Conservation (phyloP, 2,888 invertebrate genomes). For the Oegoconia quadripuncta region DNA sequence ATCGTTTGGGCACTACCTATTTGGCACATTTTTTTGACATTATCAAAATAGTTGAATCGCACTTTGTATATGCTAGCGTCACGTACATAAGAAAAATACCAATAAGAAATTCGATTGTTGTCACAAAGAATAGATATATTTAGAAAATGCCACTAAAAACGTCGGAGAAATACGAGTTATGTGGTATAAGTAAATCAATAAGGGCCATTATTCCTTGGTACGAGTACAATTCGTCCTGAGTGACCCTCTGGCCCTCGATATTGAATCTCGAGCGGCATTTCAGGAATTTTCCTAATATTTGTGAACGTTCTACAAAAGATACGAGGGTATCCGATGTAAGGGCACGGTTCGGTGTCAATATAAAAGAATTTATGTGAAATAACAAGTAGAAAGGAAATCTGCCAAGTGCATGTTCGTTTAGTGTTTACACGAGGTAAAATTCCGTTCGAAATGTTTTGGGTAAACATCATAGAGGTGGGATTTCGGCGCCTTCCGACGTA, state of each 20-base stretch:
- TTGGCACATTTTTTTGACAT: no score
- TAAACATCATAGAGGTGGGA: not conserved
- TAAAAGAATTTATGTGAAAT: conserved; percentile 54
- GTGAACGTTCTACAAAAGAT: conserved; percentile 52
- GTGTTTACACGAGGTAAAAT: not conserved
- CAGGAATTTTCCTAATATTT: conserved; percentile 52
- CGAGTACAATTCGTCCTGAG: conserved; percentile 30
- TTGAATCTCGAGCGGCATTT: conserved; percentile 44
- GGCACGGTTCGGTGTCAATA: conserved; percentile 49
- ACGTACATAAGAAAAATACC: not conserved
- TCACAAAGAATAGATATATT: conserved; percentile 4
- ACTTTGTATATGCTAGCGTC: no score
- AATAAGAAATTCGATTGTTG: not conserved
- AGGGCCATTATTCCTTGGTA: conserved; percentile 35
- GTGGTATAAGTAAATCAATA: conserved; percentile 25
- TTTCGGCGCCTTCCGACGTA: no score
- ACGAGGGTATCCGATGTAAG: conserved; percentile 49
- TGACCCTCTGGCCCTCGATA: conserved; percentile 35
- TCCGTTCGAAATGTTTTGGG: not conserved
- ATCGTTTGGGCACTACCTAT: no score
- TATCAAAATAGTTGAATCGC: not conserved
- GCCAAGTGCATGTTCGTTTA: not conserved
- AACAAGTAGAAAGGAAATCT: conserved; percentile 20
- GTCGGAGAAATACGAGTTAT: not conserved
- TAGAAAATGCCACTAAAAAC: not conserved